phyloP scores from a whole-genome alignment of 2,113 vertebrate species.

The Arothron firmamentum region DNA sequence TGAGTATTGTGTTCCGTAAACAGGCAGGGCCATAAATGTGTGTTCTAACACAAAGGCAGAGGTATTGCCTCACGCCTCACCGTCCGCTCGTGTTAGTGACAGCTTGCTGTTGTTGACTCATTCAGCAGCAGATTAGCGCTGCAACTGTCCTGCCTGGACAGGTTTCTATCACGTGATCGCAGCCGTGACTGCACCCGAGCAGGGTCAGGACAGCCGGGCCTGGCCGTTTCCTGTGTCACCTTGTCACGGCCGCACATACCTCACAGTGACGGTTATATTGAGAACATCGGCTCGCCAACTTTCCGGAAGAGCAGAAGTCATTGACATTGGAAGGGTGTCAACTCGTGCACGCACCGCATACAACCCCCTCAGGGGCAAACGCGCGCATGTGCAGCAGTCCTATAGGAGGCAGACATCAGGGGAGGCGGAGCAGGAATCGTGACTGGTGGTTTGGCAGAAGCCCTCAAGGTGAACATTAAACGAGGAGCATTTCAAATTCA shows the following conservation, averaged over 20 bases:
- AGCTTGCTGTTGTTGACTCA: neutral
- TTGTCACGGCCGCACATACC: constrained; percentile 29
- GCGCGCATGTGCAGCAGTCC: too few species aligned
- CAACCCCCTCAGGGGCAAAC: too few species aligned
- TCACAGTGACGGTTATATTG: constrained; percentile 17
- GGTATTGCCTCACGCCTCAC: constrained; percentile 20
- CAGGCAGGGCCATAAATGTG: constrained; percentile 34
- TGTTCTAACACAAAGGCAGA: constrained; percentile 46
- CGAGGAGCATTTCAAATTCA: constrained; percentile 56
- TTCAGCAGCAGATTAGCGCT: constrained; percentile 8
- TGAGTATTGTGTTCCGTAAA: constrained; percentile 31
- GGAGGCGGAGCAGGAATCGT: constrained; percentile 37
- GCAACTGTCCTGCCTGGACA: constrained; percentile 9
- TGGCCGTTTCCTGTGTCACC: constrained; percentile 42
- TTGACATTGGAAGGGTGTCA: constrained; percentile 38
- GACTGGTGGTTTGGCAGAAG: constrained; percentile 52
- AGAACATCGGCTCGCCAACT: constrained; percentile 28
- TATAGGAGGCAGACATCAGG: constrained; percentile 4
- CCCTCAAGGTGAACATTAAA: constrained; percentile 53
- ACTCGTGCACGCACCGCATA: constrained; percentile 1
- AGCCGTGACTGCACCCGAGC: neutral
- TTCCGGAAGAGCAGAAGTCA: constrained; percentile 18
- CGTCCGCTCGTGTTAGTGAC: constrained; percentile 13
- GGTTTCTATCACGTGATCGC: constrained; percentile 9
- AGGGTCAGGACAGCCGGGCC: constrained; percentile 30